Evolutionary conservation across 2,113 vertebrate genomes (phyloP).

Genomic region (Colistium nudipinnis): DNA sequence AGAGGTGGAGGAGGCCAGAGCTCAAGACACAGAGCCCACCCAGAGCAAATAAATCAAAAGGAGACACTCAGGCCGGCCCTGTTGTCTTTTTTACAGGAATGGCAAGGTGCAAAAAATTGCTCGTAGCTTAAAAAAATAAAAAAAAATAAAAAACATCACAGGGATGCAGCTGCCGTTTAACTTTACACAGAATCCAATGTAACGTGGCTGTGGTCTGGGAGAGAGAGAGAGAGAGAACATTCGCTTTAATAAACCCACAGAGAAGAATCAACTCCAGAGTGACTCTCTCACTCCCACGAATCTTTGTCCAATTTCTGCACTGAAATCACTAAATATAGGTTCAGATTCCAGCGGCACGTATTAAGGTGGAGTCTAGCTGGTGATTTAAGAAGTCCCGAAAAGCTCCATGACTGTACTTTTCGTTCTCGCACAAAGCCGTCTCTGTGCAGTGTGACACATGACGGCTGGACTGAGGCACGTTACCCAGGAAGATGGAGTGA

Average conservation of each 20-base stretch:
- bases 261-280: too few relatives aligned
- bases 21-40: constrained; percentile 38
- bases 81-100: constrained; percentile 42
- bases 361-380: too few relatives aligned
- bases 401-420: not conserved
- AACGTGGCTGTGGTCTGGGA: too few relatives aligned
- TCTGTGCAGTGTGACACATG: constrained; percentile 29
- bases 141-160: too few relatives aligned
- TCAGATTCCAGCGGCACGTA: too few relatives aligned
- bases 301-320: too few relatives aligned
- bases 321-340: too few relatives aligned
- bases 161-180: constrained; percentile 17
- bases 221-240: too few relatives aligned
- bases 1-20: constrained; percentile 42
- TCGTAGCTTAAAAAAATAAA: constrained; percentile 34
- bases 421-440: constrained; percentile 19
- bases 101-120: constrained; percentile 22
- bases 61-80: constrained; percentile 23
- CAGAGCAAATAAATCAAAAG: constrained; percentile 58
- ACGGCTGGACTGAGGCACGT: constrained; percentile 20
- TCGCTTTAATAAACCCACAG: too few relatives aligned
- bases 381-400: not conserved
- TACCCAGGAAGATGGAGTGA: constrained; percentile 29
- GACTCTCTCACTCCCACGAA: too few relatives aligned
- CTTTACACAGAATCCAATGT: too few relatives aligned